Base-by-base conservation (phyloP, 2,888 invertebrate genomes). In the Gastrophysa polygoni region DNA sequence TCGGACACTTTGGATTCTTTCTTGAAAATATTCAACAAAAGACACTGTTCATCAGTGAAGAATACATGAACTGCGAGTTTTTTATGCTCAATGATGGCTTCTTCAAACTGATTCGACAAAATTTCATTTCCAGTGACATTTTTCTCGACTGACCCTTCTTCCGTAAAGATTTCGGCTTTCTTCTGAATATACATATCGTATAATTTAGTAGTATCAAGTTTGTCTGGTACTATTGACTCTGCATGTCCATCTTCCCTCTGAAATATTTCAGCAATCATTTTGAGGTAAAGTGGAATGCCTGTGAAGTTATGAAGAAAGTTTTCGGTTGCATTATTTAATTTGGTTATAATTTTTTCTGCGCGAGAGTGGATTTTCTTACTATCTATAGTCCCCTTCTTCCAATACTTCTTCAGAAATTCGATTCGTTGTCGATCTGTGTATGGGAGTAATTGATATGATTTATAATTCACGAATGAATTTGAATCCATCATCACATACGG, bases 221-320 rank as follows among this genome's bases (percentile, higher is more conserved):
- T 49, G 7, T 5, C 10, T 2, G 50, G 48, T 1, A 61, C 7
- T 11, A 32, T 43, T 11, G 44, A 43, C 1, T 55, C 20, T 5
- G 7, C 17, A 6, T 28, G 1, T 18, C 55, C 14, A 10, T 49
- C 17, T 20, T 32, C 21, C 8, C 44, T 29, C 11, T 56, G 61
- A 52, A 61, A 61, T n/a, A 61, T 52, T 0, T 61, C 61, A 4
- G 47, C 61, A 11, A 60, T 20, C 55, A 60, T 60, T 43, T 44
- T 52, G 7, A 51, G 55, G 14, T 60, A 55, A 6, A 61, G 49
- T 17, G 61, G 61, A 18, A 61, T 56, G n/a, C 49, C 61, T 0
- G 56, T 34, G 32, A 47, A 57, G 1, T 24, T 46, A 20, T 20
- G 28, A n/a, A n/a, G n/a, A n/a, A n/a, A n/a, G 8, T 44, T 17